These are phyloP conservation scores for cattle (Bos taurus) DNA, from an alignment of 2,113 vertebrate genomes.

Conservation along the genomic window DNA sequence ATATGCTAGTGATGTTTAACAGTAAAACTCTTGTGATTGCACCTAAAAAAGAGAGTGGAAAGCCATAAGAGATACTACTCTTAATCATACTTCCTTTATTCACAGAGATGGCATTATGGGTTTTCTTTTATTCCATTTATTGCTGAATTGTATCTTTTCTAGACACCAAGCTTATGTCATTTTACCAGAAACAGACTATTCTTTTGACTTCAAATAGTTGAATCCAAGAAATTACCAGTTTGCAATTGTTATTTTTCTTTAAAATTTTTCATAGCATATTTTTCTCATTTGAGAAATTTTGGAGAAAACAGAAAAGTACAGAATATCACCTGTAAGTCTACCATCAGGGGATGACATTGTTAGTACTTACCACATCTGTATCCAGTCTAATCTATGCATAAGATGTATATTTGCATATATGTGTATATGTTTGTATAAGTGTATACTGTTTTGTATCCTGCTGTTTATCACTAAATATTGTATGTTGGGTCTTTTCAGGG, in stretches of 20 bases:
- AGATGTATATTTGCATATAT: background rate
- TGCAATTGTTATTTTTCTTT: background rate
- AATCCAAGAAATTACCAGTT: background rate
- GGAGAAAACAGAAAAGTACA: background rate
- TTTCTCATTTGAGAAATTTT: background rate
- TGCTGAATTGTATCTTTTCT: background rate
- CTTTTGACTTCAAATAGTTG: background rate
- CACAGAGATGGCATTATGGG: background rate
- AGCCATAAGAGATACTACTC: background rate
- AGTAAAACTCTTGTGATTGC: background rate
- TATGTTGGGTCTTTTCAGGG: background rate
- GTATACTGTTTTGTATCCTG: background rate
- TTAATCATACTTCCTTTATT: background rate
- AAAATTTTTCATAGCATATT: background rate
- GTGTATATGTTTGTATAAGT: background rate
- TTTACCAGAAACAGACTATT: background rate
- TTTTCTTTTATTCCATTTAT: background rate
- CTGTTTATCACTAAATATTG: background rate
- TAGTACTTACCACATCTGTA: background rate
- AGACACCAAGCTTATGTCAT: background rate
- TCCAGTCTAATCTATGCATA: background rate
- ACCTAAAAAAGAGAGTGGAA: background rate
- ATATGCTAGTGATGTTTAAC: background rate
- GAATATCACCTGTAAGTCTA: background rate
- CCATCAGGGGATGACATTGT: background rate